Base-by-base conservation (phyloP, 2,797 vertebrate genomes). In the Silurus aristotelis region DNA sequence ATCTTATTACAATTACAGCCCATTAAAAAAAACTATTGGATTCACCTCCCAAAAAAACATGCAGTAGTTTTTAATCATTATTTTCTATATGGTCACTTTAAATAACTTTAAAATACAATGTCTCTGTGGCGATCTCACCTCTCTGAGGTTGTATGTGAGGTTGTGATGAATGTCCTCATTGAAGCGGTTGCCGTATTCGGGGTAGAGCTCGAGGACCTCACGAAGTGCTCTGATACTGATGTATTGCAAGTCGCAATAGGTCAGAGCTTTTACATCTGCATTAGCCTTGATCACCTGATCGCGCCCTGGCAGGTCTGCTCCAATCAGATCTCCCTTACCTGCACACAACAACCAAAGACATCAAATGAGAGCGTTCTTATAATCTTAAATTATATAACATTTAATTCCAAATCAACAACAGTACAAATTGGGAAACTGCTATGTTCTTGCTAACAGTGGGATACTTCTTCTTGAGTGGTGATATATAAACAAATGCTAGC, bases 301-400 rank as follows among this genome's bases (percentile, higher is more conserved):
- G 3, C 89, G 90, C 81, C 94, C 95, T 5, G 96, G 94, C 86
- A 98, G 93, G 89, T 99, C 97, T 0, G 97, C 96, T 10, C 98
- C 98, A 66, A 99, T 98, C 82, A 99, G 95, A 91, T 99, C 97
- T 48, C 98, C 98, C 93, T 99, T 99, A 60, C 97, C 98, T 99
- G 93, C 19, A 82, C 15, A 67, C 1, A 70, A 14, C 52, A 84
- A 58, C 19, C 75, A 61, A 56, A 78, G 19, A 43, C 19, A 63
- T 71, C 27, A 63, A 56, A 64, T 83, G 56, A 77, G 25, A 58
- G n/a, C 3, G 4, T 75, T 75, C 10, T 25, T 68, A 5, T 17
- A 68, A 17, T 68, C 27, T 64, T 31, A 68, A 38, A 71, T 46
- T 15, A 6, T 31, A 71, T 46, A 12, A 12, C 38, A 72, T 46